phyloP scores from a whole-genome alignment of 2,797 vertebrate species.

The Uromys caudimaculatus region DNA sequence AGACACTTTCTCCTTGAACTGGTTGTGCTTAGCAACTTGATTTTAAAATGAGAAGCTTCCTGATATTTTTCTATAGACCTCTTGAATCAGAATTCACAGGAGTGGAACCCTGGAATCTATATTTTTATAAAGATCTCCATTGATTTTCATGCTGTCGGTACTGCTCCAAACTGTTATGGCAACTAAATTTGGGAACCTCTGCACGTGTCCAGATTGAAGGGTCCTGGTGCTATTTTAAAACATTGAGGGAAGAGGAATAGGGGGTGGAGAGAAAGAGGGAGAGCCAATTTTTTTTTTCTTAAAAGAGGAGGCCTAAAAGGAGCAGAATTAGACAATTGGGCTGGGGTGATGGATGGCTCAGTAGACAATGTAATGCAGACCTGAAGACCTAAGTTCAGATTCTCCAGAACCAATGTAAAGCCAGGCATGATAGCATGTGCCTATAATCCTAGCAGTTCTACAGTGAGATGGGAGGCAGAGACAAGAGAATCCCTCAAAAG shows the following conservation, averaged over 20 bases:
- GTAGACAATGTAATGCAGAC: background rate
- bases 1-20: background rate
- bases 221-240: background rate
- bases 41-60: slow-evolving; percentile 13
- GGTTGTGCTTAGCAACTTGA: background rate
- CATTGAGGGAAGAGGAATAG: background rate
- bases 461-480: background rate
- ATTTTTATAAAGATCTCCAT: slow-evolving; percentile 35
- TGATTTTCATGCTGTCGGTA: background rate
- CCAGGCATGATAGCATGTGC: too few species aligned
- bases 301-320: background rate
- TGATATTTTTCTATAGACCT: background rate
- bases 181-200: background rate
- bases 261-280: background rate
- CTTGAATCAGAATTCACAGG: background rate
- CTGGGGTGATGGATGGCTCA: background rate
- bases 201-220: background rate
- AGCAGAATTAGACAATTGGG: background rate
- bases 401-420: background rate
- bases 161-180: background rate
- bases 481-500: background rate
- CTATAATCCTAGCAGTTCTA: background rate
- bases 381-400: background rate
- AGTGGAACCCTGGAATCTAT: background rate
- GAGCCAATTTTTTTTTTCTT: background rate